Percentiles rank a stretch among this genome's conserved stretches.
phyloP scores from a whole-genome alignment of 2,797 vertebrate genomes.

The Pangasius larnaudii region DNA sequence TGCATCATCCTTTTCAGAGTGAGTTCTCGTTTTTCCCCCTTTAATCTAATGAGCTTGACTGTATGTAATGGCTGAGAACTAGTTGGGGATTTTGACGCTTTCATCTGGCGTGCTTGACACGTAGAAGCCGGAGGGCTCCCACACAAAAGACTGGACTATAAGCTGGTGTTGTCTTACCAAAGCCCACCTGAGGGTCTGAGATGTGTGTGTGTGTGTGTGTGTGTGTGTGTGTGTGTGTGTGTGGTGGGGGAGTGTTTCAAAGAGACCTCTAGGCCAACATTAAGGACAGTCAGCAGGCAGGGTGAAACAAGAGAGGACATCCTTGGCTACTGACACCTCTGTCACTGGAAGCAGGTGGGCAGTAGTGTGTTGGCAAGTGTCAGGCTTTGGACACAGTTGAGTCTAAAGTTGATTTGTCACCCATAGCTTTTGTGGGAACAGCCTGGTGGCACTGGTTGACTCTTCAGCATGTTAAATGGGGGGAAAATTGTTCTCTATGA shows the following conservation, averaged over 20 bases:
- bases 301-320: conserved; percentile 47
- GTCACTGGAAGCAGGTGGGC: conserved; percentile 27
- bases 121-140: not conserved
- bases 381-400: not conserved
- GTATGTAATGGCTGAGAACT: not conserved
- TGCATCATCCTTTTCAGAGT: not conserved
- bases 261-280: conserved; percentile 31
- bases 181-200: conserved; percentile 51
- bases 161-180: conserved; percentile 68
- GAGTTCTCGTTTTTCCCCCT: not conserved
- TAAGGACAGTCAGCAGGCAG: conserved; percentile 37
- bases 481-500: not conserved
- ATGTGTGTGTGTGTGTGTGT: not conserved
- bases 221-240: not conserved
- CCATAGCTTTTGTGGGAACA: not conserved
- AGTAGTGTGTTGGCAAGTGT: not conserved
- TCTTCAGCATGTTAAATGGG: not conserved
- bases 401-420: not conserved
- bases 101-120: conserved; percentile 43
- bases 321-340: not conserved
- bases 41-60: conserved; percentile 19
- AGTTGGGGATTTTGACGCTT: conserved; percentile 22
- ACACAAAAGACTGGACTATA: conserved; percentile 63
- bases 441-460: not conserved
- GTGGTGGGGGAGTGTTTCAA: conserved; percentile 30